A percentile compares a stretch with the other conserved stretches of the same genome.
Conservation (phyloP, 2,113 vertebrate species). For the Aegithalos caudatus region DNA sequence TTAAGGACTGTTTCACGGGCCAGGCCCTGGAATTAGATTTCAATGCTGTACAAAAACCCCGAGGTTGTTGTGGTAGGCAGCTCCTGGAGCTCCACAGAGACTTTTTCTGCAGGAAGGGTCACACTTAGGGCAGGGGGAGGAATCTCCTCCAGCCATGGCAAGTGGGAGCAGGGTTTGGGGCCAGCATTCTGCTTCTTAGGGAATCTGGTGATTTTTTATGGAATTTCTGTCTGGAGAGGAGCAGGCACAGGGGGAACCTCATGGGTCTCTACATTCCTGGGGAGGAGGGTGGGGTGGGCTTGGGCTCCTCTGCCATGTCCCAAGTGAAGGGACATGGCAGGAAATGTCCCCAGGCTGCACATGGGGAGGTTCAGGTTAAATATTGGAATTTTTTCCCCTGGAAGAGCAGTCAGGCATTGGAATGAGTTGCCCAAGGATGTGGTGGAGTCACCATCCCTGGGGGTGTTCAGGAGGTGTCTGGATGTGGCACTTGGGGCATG, state of each 20-base stretch:
- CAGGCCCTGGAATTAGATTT: neutral
- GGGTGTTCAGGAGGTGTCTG: neutral
- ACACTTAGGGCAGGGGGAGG: neutral
- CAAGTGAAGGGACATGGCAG: neutral
- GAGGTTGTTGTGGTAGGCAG: neutral
- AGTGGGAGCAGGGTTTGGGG: neutral
- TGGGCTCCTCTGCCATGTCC: neutral
- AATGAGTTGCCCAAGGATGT: neutral
- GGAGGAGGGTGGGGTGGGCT: neutral
- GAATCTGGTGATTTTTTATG: neutral
- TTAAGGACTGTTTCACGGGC: neutral
- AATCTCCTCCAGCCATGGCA: rapidly evolving
- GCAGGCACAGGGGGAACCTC: neutral
- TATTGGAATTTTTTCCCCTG: neutral
- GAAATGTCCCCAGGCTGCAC: neutral
- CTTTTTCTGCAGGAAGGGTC: neutral
- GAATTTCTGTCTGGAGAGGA: neutral
- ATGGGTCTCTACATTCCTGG: neutral
- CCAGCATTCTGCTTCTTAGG: rapidly evolving
- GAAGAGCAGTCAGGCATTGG: neutral
- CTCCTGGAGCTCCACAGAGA: neutral
- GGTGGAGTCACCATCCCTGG: neutral
- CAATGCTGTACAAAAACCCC: neutral
- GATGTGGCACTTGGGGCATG: neutral
- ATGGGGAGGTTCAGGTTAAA: neutral